These are phyloP conservation scores for Fulmarus glacialis DNA, from an alignment of 2,113 vertebrate species.

Conservation along the genomic window DNA sequence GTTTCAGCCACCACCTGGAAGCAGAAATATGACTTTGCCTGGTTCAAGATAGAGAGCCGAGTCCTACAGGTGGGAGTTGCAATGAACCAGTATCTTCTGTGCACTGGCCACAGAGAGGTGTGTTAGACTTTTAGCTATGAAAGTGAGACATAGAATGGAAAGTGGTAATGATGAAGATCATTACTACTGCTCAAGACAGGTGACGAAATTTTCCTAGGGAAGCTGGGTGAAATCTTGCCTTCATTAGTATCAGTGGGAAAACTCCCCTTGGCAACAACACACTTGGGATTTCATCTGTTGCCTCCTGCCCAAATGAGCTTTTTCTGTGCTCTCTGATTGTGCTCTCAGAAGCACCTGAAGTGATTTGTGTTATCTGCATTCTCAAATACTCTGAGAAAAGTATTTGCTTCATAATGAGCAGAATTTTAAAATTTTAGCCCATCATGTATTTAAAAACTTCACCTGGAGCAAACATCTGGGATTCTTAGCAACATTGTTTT, in stretches of 20 bases:
- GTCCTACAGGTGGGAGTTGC: background rate
- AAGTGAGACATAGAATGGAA: background rate
- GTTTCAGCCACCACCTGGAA: background rate
- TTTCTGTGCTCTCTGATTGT: background rate
- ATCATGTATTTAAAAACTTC: slow-evolving; percentile 28
- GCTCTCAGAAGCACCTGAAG: background rate
- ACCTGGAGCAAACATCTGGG: slow-evolving; percentile 28
- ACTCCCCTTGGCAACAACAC: background rate
- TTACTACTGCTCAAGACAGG: background rate
- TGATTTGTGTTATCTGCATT: background rate
- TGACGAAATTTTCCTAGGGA: background rate
- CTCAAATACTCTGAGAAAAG: background rate
- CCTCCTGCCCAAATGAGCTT: background rate
- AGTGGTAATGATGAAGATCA: background rate
- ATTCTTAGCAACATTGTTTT: slow-evolving; percentile 12
- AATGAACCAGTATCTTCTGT: background rate
- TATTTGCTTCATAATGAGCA: background rate
- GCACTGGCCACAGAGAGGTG: fast-evolving
- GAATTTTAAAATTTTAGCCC: slow-evolving; percentile 13
- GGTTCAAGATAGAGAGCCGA: background rate
- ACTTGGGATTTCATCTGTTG: background rate
- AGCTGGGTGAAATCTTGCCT: background rate
- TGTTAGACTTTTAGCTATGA: background rate
- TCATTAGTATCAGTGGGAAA: background rate
- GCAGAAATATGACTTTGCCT: background rate